Evolutionary conservation across 2,888 invertebrate genomes (phyloP).

Genomic region (Caenorhabditis japonica): DNA sequence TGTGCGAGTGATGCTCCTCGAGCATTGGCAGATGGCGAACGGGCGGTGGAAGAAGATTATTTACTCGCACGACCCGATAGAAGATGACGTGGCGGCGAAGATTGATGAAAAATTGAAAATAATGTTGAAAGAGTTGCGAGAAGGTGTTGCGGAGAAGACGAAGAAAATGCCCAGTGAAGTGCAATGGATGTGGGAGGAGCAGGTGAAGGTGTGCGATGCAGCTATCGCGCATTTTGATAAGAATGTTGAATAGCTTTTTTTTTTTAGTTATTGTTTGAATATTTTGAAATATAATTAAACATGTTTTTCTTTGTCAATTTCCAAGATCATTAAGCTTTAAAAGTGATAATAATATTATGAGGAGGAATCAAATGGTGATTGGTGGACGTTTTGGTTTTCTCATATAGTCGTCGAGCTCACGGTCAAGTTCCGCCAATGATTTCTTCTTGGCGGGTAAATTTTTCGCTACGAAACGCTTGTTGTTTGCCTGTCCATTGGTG

Average conservation of each 20-base stretch:
- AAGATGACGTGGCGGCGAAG: constrained; percentile 39
- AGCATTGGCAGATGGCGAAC: constrained; percentile 56
- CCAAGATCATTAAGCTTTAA: no score
- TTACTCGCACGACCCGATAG: constrained; percentile 57
- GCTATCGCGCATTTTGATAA: constrained; percentile 33
- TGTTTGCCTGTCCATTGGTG: no score
- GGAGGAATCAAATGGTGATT: constrained; percentile 29
- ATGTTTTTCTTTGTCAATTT: no score
- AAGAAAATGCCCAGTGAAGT: constrained; percentile 43
- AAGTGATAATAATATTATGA: no score
- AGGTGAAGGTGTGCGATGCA: constrained; percentile 47
- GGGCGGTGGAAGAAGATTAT: constrained; percentile 53
- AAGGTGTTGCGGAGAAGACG: constrained; percentile 37
- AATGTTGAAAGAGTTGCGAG: constrained; percentile 45
- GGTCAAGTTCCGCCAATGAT: constrained; percentile 62
- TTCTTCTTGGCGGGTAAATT: constrained; percentile 43
- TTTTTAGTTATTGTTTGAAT: not conserved
- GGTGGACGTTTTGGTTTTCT: constrained; percentile 60
- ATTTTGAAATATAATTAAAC: no score
- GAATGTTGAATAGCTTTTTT: not conserved
- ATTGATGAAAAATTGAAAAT: constrained; percentile 46
- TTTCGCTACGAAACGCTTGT: not conserved
- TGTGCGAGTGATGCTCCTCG: constrained; percentile 61
- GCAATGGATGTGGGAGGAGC: constrained; percentile 65
- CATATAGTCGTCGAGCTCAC: constrained; percentile 68